Base-by-base conservation (phyloP, 1,140 invertebrate genomes). In the Gonatopus flavifemur region DNA sequence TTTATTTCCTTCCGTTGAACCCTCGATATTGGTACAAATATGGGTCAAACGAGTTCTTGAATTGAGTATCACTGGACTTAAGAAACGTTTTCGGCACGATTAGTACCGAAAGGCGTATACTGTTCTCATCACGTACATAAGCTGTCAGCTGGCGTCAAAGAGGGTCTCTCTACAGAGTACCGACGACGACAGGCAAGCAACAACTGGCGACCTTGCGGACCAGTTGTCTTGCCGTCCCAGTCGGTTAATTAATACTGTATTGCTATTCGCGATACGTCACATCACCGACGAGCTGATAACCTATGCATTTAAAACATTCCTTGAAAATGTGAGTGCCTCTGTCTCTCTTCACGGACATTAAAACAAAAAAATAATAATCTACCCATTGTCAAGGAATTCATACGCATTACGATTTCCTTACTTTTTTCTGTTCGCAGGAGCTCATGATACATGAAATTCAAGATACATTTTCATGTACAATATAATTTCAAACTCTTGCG, bases 11-110 rank as follows among this genome's bases (percentile, higher is more conserved):
- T n/a, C n/a, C n/a, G n/a, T n/a, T n/a, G n/a, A n/a, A n/a, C n/a
- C n/a, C n/a, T n/a, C n/a, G n/a, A n/a, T n/a, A n/a, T n/a, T n/a
- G n/a, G n/a, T n/a, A n/a, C n/a, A n/a, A n/a, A n/a, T n/a, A n/a
- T n/a, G 28, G 12, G 20, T 32, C 40, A 16, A 28, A 12, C 22
- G 35, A 44, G 43, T 31, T 49, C 56, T 36, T 30, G 41, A 47
- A 54, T 66, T 75, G 72, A 74, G 66, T 55, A 57, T 56, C 70
- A 32, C 60, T 64, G 67, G 38, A 49, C 48, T 59, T 62, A 72
- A 67, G 62, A 69, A 66, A 75, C 68, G 71, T 75, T 74, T 70
- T 71, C 60, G 51, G 69, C 59, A 70, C 64, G 72, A 74, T 75
- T 74, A 75, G 70, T 71, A 72, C 67, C 58, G 59, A 63, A 60